Evolutionary conservation across 2,797 vertebrate species (phyloP), one percentile per base, ranked within the genome.

Genomic region (Rhinichthys osculus): DNA sequence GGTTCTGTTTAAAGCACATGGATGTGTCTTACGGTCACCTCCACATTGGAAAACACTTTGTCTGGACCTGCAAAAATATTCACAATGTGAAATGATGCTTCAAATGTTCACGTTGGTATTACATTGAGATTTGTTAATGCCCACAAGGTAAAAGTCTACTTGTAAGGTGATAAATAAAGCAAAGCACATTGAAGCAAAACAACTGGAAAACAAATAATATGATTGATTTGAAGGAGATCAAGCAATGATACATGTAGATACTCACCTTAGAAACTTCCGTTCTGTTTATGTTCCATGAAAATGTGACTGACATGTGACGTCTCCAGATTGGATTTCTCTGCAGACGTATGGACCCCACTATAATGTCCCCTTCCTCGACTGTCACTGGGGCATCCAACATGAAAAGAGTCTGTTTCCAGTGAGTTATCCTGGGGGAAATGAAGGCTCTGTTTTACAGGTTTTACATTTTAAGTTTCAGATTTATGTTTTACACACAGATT

Each of bases 401-500:
- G 78, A 97, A 96, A 64, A 97, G 91, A 62, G 96, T 96, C 93
- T 97, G 96, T 90, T 97, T 97, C 96, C 96, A 97, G 88, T 96
- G 96, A 2, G 96, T 96, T 1, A 91, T 92, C 90, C 93, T 95
- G 80, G n/a, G 40, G 10, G 71, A 54, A 81, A 11, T 23, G 4
- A 35, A 30, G 23, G 7, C 14, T 30, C 7, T 27, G 38, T 74
- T 59, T 50, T 30, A 27, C n/a, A 33, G 33, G 33, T 27, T 47
- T 72, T 40, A 35, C 33, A 35, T 35, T 35, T 35, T 4, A 35
- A 52, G 3, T 33, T 35, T 33, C 47, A 76, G 27, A 76, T 57
- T 57, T 40, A 11, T 57, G 4, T 38, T 57, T 23, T 23, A 38
- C 52, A 23, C 52, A 57, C 35, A 17, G n/a, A 64, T 40, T 74